Conservation (phyloP, 2,888 invertebrate genomes). For the Apotomis betuletana region DNA sequence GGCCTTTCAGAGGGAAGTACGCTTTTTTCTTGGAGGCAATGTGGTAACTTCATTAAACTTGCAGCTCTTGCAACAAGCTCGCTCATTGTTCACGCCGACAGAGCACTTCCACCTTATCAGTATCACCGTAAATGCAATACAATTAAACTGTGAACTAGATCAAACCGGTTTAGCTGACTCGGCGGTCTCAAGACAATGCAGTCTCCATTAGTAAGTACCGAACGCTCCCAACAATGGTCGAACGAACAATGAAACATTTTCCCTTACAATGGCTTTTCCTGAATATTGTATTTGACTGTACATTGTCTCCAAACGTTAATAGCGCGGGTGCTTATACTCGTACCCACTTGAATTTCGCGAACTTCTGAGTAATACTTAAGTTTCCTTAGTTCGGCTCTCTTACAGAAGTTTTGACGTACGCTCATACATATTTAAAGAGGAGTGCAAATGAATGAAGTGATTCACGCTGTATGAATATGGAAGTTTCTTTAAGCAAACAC, state of each 20-base stretch:
- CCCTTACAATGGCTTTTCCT: slow-evolving; percentile 75
- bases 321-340: slow-evolving; percentile 62
- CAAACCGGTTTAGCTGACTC: slow-evolving; percentile 60
- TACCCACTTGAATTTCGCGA: slow-evolving; percentile 61
- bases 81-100: slow-evolving; percentile 8
- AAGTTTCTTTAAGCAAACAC: slow-evolving; percentile 38
- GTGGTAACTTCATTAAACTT: slow-evolving; percentile 4
- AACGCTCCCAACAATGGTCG: slow-evolving; percentile 67
- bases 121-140: slow-evolving; percentile 47
- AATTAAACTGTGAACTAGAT: slow-evolving; percentile 52
- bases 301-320: slow-evolving; percentile 66
- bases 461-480: slow-evolving; percentile 45
- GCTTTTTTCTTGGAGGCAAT: background rate
- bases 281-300: slow-evolving; percentile 78
- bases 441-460: slow-evolving; percentile 59
- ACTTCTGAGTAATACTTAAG: slow-evolving; percentile 60
- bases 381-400: slow-evolving; percentile 51
- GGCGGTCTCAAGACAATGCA: slow-evolving; percentile 71
- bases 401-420: slow-evolving; percentile 61
- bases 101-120: slow-evolving; percentile 29
- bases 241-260: slow-evolving; percentile 77
- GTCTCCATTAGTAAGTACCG: slow-evolving; percentile 76
- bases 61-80: slow-evolving; percentile 5
- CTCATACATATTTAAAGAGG: slow-evolving; percentile 69
- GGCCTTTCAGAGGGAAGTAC: too few species aligned